Evolutionary conservation across 2,113 vertebrate species (phyloP).

Genomic region (Hypanus sabinus): DNA sequence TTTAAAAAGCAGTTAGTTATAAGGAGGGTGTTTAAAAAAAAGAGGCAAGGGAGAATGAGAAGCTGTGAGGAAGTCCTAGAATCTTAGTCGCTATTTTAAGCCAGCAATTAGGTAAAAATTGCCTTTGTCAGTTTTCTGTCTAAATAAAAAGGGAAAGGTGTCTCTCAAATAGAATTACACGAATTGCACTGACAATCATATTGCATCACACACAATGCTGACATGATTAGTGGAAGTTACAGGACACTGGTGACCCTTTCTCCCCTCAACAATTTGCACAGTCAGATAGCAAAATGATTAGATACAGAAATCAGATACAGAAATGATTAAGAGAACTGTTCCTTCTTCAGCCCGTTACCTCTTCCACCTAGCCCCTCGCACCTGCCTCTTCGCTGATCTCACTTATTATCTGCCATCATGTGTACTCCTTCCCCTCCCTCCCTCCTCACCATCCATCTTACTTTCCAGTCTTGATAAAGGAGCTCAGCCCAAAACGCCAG

Average conservation of each 20-base stretch:
- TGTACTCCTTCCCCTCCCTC: too few species aligned
- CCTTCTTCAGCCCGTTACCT: too few species aligned
- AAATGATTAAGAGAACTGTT: neutral
- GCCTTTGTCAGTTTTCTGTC: neutral
- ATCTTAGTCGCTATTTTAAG: neutral
- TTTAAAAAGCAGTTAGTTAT: neutral
- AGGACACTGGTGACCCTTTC: neutral
- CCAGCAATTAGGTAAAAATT: neutral
- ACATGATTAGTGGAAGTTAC: neutral
- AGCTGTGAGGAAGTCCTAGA: neutral
- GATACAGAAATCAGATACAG: neutral
- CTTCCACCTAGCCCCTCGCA: too few species aligned
- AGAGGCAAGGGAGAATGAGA: neutral
- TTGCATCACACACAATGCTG: neutral
- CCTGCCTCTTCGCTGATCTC: too few species aligned
- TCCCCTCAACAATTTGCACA: neutral
- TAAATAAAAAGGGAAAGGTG: neutral
- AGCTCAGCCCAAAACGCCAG: too few species aligned
- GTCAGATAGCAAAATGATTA: too few species aligned
- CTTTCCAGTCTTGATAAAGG: too few species aligned
- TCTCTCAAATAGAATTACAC: neutral
- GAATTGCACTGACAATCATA: neutral
- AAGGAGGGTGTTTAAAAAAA: neutral
- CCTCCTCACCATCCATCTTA: too few species aligned
- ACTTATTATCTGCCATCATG: too few species aligned